Evolutionary conservation across 2,113 vertebrate species (phyloP), one percentile per base, ranked within the genome.

Genomic region (Leptobrachium leishanense): DNA sequence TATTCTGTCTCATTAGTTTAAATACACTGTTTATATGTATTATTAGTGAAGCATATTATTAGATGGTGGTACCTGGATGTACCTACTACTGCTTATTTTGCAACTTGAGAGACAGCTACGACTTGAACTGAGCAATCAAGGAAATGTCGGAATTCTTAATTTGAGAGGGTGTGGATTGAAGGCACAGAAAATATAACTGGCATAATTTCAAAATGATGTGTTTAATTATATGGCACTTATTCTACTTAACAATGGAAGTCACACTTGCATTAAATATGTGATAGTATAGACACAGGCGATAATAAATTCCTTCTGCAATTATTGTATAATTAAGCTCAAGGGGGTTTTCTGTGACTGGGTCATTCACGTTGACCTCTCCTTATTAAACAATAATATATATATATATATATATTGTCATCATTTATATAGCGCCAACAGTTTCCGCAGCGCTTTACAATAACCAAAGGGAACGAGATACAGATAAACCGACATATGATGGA

Each of bases 191-290:
- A 13, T 59, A 11, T 59, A 59, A 12, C 13, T 59, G 10, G 10
- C 55, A 59, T 59, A 59, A 59, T 15, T 59, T 59, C 55, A 13
- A 12, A 15, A 15, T 59, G 55, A 59, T 59, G 55, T 59, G 55
- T 59, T 59, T 59, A 59, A 59, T 59, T 59, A 59, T 59, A 59
- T 59, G 55, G 55, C 55, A 59, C 55, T 13, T 59, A 59, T 59
- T 59, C 55, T 59, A 59, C 55, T 12, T 59, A 59, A 59, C 55
- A 59, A 59, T 59, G 55, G 55, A 59, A 59, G 55, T 59, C 55
- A 59, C 55, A 59, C 55, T 59, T 59, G 13, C 3, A 59, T 12
- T 59, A 59, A 59, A 59, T 59, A 59, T 59, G 55, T 59, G 55
- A 59, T 59, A 59, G 46, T 50, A 50, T 50, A 50, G 46, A 50